A percentile compares a stretch with the other conserved stretches of the same genome.
phyloP scores from a whole-genome alignment of 1,140 invertebrate genomes.

The Diorhabda sublineata region DNA sequence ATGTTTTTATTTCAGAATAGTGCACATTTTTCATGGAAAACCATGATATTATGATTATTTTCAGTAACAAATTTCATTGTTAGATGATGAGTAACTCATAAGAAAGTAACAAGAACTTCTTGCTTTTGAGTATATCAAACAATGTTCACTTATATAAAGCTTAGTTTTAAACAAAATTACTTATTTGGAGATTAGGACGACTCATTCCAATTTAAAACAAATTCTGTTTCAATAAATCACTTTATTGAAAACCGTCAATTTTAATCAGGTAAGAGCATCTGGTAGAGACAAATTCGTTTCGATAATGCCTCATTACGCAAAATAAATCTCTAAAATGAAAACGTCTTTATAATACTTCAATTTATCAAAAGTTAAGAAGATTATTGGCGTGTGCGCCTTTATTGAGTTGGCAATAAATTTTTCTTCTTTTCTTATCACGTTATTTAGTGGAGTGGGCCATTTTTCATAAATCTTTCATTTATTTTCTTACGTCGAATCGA shows the following conservation, averaged over 20 bases:
- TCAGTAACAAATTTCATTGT: too few species aligned
- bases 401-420: conserved; percentile 2
- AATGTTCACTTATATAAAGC: too few species aligned
- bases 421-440: not conserved
- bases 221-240: not conserved
- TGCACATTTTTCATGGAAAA: too few species aligned
- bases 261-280: conserved; percentile 2
- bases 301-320: conserved; percentile 1
- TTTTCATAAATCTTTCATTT: not conserved
- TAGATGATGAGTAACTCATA: too few species aligned
- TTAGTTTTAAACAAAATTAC: too few species aligned
- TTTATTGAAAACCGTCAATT: conserved; percentile 1
- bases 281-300: not conserved
- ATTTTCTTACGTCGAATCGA: not conserved
- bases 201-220: not conserved
- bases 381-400: not conserved
- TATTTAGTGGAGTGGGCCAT: conserved; percentile 1
- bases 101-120: too few species aligned
- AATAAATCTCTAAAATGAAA: conserved; percentile 3
- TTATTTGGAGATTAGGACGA: too few species aligned
- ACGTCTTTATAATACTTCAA: conserved; percentile 2
- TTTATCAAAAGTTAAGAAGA: conserved; percentile 3
- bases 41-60: too few species aligned
- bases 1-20: too few species aligned
- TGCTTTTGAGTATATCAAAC: too few species aligned